Conservation (phyloP, 2,888 invertebrate species). For the Lithophane ornitopus region DNA sequence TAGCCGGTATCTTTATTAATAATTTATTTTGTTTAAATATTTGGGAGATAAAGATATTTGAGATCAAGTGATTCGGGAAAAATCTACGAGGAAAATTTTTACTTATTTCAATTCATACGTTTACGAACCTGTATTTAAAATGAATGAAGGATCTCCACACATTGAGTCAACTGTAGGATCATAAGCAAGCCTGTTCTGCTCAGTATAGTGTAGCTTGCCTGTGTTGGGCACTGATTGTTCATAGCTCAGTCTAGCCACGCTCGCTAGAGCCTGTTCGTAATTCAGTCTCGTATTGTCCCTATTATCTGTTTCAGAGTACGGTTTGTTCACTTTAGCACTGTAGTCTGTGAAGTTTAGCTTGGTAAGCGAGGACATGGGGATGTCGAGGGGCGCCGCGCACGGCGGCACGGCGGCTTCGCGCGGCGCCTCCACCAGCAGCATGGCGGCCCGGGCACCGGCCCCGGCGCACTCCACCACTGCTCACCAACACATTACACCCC, state of each 20-base stretch:
- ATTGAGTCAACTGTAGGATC: conserved; percentile 83
- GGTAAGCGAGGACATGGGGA: conserved; percentile 87
- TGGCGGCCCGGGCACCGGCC: conserved; percentile 90
- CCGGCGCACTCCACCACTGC: conserved; percentile 77
- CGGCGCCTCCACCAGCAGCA: conserved; percentile 94
- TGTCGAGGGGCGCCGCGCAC: conserved; percentile 85
- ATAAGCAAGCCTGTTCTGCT: conserved; percentile 83
- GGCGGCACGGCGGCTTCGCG: conserved; percentile 93
- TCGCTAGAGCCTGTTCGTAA: conserved; percentile 84
- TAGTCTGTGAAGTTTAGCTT: conserved; percentile 88
- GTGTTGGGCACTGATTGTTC: conserved; percentile 81
- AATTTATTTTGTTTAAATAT: neutral
- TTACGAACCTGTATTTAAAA: conserved; percentile 82
- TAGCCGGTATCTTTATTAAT: too few species aligned
- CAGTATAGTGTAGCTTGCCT: conserved; percentile 82
- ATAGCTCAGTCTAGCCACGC: conserved; percentile 83
- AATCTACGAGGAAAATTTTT: neutral
- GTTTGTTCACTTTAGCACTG: conserved; percentile 87
- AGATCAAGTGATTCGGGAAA: neutral
- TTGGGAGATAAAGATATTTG: neutral
- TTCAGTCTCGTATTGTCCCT: conserved; percentile 82
- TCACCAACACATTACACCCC: conserved; percentile 81
- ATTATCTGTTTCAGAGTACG: conserved; percentile 79
- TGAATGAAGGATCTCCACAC: conserved; percentile 82
- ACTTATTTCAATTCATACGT: neutral